Percentiles rank a stretch among this genome's conserved stretches.
Evolutionary conservation across 1,140 invertebrate species (phyloP).

Genomic region (Psix sp.): DNA sequence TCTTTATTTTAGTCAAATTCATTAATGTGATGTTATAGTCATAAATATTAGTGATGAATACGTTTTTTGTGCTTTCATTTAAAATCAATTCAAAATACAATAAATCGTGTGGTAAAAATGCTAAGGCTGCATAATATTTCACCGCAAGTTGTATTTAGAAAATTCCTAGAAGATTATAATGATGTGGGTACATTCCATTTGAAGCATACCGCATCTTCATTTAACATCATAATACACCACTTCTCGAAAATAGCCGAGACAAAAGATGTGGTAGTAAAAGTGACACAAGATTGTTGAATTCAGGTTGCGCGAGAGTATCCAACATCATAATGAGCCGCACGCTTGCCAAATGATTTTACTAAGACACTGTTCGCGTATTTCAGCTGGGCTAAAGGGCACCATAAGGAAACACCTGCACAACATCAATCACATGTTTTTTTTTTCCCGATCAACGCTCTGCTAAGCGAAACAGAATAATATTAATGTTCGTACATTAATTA

Average conservation of each 20-base stretch:
- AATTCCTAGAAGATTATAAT: too few relatives aligned
- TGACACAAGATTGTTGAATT: constrained; percentile 41
- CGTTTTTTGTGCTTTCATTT: too few relatives aligned
- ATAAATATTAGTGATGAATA: too few relatives aligned
- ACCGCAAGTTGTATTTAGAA: too few relatives aligned
- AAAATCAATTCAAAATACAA: too few relatives aligned
- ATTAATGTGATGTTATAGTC: too few relatives aligned
- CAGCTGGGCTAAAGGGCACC: constrained; percentile 35
- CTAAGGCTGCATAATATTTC: too few relatives aligned
- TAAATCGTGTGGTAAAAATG: too few relatives aligned
- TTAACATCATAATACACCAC: constrained; percentile 24
- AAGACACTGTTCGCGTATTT: constrained; percentile 36
- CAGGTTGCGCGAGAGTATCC: constrained; percentile 37
- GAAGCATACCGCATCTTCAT: constrained; percentile 15
- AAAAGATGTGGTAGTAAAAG: constrained; percentile 42
- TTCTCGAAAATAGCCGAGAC: constrained; percentile 46
- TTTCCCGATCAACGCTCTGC: constrained; percentile 26
- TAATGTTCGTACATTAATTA: too few relatives aligned
- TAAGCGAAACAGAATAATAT: constrained; percentile 7
- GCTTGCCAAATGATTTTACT: constrained; percentile 54
- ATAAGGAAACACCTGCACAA: constrained; percentile 47
- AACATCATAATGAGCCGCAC: constrained; percentile 44
- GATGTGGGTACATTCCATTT: constrained; percentile 12
- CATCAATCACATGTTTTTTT: constrained; percentile 48
- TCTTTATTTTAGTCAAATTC: too few relatives aligned